phyloP scores from a whole-genome alignment of 1,140 invertebrate species.

The Drosophila athabasca region DNA sequence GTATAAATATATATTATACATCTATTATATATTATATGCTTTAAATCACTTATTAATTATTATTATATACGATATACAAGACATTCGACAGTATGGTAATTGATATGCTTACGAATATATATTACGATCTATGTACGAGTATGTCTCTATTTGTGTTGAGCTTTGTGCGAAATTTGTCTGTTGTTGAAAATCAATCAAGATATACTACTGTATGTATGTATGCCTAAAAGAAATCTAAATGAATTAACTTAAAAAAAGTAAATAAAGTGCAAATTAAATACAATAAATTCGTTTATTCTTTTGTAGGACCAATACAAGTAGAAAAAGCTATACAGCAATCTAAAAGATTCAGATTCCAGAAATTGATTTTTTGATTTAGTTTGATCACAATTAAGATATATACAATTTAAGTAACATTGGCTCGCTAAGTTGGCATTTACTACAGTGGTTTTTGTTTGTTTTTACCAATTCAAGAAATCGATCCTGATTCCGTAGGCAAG shows the following conservation, averaged over 20 bases:
- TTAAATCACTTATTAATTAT: constrained; percentile 81
- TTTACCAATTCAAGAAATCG: no score
- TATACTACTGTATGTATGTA: constrained; percentile 28
- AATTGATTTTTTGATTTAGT: no score
- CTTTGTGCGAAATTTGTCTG: constrained; percentile 48
- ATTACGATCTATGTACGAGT: constrained; percentile 44
- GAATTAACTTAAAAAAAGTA: constrained; percentile 58
- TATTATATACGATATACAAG: constrained; percentile 74
- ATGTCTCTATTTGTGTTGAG: constrained; percentile 49
- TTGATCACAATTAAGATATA: no score
- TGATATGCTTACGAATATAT: constrained; percentile 74
- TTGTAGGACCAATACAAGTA: not conserved
- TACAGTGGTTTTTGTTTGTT: no score
- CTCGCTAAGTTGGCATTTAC: no score
- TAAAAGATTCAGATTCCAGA: no score
- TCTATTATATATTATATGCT: constrained; percentile 63
- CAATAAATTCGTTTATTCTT: constrained; percentile 33
- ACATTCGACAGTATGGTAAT: constrained; percentile 81
- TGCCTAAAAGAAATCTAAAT: constrained; percentile 72
- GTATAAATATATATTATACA: constrained; percentile 35
- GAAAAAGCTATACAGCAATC: no score
- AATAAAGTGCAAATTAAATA: constrained; percentile 72
- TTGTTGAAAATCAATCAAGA: constrained; percentile 54
- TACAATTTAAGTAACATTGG: no score
- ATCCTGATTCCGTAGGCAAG: no score